These are phyloP conservation scores for Callinectes sapidus DNA, from an alignment of 2,888 invertebrate species.

Conservation along the genomic window DNA sequence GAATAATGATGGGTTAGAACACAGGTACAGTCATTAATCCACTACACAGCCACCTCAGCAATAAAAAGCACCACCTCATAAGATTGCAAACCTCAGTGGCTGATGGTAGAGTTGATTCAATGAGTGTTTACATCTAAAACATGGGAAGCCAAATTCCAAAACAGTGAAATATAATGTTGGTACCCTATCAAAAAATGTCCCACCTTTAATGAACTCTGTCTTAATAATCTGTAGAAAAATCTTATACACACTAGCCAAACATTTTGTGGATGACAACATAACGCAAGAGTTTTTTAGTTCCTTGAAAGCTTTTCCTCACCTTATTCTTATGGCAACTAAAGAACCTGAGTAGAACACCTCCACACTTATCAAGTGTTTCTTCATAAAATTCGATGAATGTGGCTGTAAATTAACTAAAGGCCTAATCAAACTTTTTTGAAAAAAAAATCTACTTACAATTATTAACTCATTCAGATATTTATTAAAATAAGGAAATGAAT, in stretches of 20 bases:
- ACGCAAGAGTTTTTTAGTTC: conserved; percentile 26
- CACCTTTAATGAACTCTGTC: neutral
- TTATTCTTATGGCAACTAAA: neutral
- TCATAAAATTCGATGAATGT: neutral
- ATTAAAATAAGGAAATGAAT: neutral
- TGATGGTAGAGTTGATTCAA: conserved; percentile 15
- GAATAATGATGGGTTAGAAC: conserved; percentile 58
- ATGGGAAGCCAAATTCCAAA: conserved; percentile 43
- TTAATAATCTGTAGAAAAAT: neutral
- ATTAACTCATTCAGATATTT: neutral
- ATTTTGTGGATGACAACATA: conserved; percentile 1
- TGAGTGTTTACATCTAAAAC: neutral
- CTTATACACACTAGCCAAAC: neutral
- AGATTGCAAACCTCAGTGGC: conserved; percentile 16
- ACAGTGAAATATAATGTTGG: conserved; percentile 30
- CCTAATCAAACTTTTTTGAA: neutral
- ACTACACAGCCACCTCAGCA: conserved; percentile 39
- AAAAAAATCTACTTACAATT: neutral
- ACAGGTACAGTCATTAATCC: neutral
- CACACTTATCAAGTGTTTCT: neutral
- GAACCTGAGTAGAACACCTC: neutral
- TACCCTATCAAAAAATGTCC: conserved; percentile 11
- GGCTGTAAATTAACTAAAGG: neutral
- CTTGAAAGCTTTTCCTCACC: conserved; percentile 4
- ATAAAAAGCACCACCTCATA: neutral